phyloP scores from a whole-genome alignment of 64 coral and sea anemone species.

The Dendrophyllia cribrosa region DNA sequence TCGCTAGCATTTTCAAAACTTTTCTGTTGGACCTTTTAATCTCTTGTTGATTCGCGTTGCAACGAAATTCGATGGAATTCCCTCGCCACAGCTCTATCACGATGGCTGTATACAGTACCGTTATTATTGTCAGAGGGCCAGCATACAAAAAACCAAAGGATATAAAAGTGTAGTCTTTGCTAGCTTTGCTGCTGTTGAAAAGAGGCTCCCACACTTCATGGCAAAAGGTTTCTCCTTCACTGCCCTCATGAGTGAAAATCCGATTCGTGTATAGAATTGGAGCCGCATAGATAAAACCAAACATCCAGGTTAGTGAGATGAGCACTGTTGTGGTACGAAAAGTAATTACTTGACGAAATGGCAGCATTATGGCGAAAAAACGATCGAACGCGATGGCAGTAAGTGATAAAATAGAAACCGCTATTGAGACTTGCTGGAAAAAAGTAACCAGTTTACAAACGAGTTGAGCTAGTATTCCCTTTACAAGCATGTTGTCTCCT shows the following conservation, averaged over 20 bases:
- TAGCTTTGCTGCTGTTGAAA: slow-evolving; percentile 45
- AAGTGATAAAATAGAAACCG: slow-evolving; percentile 76
- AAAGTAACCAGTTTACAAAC: slow-evolving; percentile 74
- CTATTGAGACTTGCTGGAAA: slow-evolving; percentile 55
- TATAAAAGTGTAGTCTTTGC: slow-evolving; percentile 51
- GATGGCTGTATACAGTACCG: slow-evolving; percentile 51
- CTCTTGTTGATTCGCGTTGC: slow-evolving; percentile 15
- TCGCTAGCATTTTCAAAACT: slow-evolving; percentile 65
- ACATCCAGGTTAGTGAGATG: slow-evolving; percentile 31
- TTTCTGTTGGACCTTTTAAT: slow-evolving; percentile 45
- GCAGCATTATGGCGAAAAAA: slow-evolving; percentile 69
- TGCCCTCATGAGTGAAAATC: background rate
- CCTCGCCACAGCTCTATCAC: slow-evolving; percentile 58
- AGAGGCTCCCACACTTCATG: slow-evolving; percentile 60
- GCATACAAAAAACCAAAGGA: slow-evolving; percentile 62
- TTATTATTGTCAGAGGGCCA: slow-evolving; percentile 40
- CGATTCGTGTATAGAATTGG: slow-evolving; percentile 54
- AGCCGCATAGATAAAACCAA: slow-evolving; percentile 1
- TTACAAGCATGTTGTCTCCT: background rate
- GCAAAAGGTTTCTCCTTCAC: background rate
- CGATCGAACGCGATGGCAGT: slow-evolving; percentile 78
- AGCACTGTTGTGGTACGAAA: slow-evolving; percentile 17
- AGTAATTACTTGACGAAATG: slow-evolving; percentile 51
- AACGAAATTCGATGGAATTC: slow-evolving; percentile 9
- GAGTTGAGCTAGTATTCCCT: slow-evolving; percentile 17